Conservation (phyloP, 2,113 vertebrate genomes). For the Coreoperca whiteheadi region DNA sequence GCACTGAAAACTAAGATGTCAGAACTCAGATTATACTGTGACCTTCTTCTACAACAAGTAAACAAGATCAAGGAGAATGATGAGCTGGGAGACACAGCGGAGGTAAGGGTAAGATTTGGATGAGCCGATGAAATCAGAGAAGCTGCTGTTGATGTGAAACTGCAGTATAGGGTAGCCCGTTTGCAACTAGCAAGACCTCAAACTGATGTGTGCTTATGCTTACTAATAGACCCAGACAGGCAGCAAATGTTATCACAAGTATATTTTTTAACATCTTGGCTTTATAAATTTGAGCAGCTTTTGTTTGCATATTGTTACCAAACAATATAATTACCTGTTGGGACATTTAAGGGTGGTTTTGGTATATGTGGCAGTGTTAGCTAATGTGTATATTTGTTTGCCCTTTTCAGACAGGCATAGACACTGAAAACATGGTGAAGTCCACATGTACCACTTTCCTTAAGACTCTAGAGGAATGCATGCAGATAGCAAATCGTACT, state of each 20-base stretch:
- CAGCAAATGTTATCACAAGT: neutral
- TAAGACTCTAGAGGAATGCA: slow-evolving; percentile 97
- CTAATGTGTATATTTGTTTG: slow-evolving; percentile 23
- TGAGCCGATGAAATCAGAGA: slow-evolving; percentile 61
- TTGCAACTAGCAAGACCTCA: neutral
- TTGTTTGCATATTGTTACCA: neutral
- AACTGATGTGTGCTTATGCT: neutral
- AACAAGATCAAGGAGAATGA: slow-evolving; percentile 88
- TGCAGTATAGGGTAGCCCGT: neutral
- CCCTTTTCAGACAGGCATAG: slow-evolving; percentile 83
- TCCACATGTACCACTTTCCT: slow-evolving; percentile 96
- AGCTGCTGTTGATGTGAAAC: slow-evolving; percentile 35
- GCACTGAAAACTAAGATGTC: slow-evolving; percentile 97
- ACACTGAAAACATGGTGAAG: slow-evolving; percentile 91
- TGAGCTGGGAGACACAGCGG: slow-evolving; percentile 66
- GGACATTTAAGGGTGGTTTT: neutral
- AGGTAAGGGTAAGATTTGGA: slow-evolving; percentile 67
- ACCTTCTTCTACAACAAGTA: slow-evolving; percentile 98
- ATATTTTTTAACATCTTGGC: neutral
- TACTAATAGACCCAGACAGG: neutral
- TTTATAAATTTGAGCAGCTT: neutral
- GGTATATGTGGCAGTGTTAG: neutral
- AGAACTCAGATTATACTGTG: slow-evolving; percentile 96
- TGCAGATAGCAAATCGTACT: slow-evolving; percentile 94
- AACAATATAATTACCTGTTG: neutral